These are phyloP conservation scores for Lithophane ornitopus DNA, from an alignment of 2,888 invertebrate species.

Conservation along the genomic window DNA sequence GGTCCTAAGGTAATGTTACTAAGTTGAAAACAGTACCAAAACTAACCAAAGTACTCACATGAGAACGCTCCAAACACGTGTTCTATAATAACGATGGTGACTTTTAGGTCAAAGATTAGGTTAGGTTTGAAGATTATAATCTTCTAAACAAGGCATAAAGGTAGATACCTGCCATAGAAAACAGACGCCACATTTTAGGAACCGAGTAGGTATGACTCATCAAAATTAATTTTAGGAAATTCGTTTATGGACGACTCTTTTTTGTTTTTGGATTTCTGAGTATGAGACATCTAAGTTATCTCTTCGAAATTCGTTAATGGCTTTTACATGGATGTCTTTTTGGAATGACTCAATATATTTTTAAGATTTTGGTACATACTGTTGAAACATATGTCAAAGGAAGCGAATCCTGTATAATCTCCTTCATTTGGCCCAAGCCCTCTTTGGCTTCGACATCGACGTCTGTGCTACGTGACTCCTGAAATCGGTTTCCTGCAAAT, in stretches of 20 bases:
- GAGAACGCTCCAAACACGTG: neutral
- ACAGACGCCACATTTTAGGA: neutral
- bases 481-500: constrained; percentile 31
- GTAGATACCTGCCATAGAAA: neutral
- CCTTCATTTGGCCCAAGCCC: neutral
- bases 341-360: constrained; percentile 6
- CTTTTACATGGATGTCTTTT: neutral
- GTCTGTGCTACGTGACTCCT: constrained; percentile 18
- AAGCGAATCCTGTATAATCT: constrained; percentile 18
- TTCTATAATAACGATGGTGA: neutral
- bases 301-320: neutral
- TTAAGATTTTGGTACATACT: neutral
- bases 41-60: neutral
- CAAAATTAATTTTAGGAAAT: neutral
- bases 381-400: neutral
- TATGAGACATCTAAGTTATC: neutral
- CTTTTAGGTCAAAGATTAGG: neutral
- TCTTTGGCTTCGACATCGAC: neutral
- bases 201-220: neutral
- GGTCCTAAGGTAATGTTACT: neutral
- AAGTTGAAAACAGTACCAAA: neutral
- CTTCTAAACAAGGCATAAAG: constrained; percentile 1
- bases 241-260: neutral
- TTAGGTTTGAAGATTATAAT: neutral
- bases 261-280: neutral